A percentile compares a stretch with the other conserved stretches of the same genome.
Conservation (phyloP, 2,888 invertebrate species). For the Sicus ferrugineus region DNA sequence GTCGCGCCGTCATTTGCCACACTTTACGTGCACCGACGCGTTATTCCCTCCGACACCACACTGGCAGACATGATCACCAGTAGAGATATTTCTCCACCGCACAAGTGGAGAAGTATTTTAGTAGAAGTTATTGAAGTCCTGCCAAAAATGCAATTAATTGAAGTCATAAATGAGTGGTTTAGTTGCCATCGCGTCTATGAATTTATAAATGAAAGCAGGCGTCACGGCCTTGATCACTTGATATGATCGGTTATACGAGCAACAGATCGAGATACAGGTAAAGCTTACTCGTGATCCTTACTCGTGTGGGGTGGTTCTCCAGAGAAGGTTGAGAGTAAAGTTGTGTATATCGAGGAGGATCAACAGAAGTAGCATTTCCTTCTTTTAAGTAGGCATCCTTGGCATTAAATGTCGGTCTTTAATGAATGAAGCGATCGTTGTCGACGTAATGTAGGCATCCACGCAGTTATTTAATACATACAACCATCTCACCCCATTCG, state of each 20-base stretch:
- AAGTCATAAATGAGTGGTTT: background rate
- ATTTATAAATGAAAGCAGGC: no score
- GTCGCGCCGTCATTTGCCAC: background rate
- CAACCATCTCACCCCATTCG: background rate
- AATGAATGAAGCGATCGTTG: slow-evolving; percentile 23
- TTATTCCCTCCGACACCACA: background rate
- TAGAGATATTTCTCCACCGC: background rate
- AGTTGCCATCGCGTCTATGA: no score
- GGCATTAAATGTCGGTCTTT: slow-evolving; percentile 21
- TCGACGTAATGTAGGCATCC: no score
- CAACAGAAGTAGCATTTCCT: no score
- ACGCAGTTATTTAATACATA: background rate
- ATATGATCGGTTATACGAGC: no score
- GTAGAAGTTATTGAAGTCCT: slow-evolving; percentile 2
- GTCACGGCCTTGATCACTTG: no score
- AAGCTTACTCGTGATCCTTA: no score
- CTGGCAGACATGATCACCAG: background rate
- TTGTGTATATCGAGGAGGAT: no score
- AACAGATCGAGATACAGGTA: no score
- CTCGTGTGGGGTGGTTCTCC: no score
- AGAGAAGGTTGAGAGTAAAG: no score
- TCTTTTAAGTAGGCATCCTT: no score
- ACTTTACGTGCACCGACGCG: background rate
- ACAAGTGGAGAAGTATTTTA: background rate
- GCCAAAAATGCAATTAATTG: background rate